These are phyloP conservation scores for Lamproptera curius DNA, from an alignment of 2,888 invertebrate species.

Conservation along the genomic window DNA sequence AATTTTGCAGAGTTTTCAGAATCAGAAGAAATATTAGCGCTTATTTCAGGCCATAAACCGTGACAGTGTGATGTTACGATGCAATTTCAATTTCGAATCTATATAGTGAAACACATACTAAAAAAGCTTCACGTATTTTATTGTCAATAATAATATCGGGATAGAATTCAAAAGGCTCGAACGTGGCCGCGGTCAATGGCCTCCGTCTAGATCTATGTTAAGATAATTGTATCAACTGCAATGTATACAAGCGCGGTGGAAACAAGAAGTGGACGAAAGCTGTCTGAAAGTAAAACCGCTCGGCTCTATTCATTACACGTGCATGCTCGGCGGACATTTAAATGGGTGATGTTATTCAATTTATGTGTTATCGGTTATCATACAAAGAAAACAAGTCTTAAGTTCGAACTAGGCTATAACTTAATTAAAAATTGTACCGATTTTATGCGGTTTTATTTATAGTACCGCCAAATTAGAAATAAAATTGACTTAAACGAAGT, in stretches of 20 bases:
- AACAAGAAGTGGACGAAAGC: conserved; percentile 38
- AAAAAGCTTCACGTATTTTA: too few species aligned
- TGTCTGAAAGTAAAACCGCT: conserved; percentile 23
- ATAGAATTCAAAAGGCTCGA: conserved; percentile 35
- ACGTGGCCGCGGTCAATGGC: conserved; percentile 56
- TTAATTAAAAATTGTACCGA: too few species aligned
- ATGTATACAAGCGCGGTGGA: conserved; percentile 53
- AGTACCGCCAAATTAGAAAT: too few species aligned
- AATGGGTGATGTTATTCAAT: conserved; percentile 24
- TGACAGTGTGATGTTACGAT: too few species aligned
- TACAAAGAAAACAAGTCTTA: conserved; percentile 4
- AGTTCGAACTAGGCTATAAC: too few species aligned
- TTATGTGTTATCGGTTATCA: conserved; percentile 7
- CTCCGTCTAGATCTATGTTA: conserved; percentile 64
- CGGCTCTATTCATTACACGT: conserved; percentile 15
- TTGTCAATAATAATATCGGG: conserved; percentile 22
- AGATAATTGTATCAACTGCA: conserved; percentile 72
- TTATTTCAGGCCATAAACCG: too few species aligned
- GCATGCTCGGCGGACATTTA: conserved; percentile 16
- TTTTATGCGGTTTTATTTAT: too few species aligned
- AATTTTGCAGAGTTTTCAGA: too few species aligned
- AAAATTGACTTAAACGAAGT: too few species aligned
- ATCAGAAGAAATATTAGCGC: too few species aligned
- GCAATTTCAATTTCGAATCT: too few species aligned
- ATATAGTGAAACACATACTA: too few species aligned